Evolutionary conservation across 2,888 invertebrate species (phyloP).

Genomic region (Malachius bipustulatus): DNA sequence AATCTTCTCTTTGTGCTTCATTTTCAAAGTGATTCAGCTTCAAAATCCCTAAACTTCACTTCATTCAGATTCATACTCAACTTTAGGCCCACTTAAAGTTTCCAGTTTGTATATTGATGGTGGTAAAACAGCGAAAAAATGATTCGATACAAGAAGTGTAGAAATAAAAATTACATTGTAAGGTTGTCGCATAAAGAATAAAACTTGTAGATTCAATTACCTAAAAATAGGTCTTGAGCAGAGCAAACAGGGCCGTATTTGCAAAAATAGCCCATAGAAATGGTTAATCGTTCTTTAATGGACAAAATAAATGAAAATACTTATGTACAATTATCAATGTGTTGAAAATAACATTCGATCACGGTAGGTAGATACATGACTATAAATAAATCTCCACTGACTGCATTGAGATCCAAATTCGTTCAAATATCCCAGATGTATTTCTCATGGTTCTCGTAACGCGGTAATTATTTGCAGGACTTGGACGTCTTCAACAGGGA

Average conservation of each 20-base stretch:
- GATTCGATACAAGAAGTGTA: too few species aligned
- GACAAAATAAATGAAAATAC: neutral
- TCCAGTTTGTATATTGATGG: too few species aligned
- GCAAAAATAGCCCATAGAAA: conserved; percentile 1
- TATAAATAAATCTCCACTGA: conserved; percentile 3
- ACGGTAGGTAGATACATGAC: conserved; percentile 3
- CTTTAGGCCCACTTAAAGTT: too few species aligned
- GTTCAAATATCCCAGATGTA: conserved; percentile 1
- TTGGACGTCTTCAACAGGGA: neutral
- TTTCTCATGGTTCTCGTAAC: neutral
- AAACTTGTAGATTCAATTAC: neutral
- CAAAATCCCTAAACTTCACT: too few species aligned
- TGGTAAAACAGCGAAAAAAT: too few species aligned
- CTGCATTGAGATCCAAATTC: neutral
- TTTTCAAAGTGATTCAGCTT: too few species aligned
- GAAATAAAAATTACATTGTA: too few species aligned
- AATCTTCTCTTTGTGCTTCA: too few species aligned
- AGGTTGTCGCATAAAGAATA: too few species aligned
- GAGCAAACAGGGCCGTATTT: neutral
- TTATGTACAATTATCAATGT: neutral
- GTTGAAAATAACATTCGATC: neutral
- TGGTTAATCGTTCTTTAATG: conserved; percentile 2
- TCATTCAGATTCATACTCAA: too few species aligned
- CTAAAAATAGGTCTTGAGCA: conserved; percentile 1
- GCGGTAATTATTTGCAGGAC: neutral